A percentile compares a stretch with the other conserved stretches of the same genome.
phyloP scores from a whole-genome alignment of 2,888 invertebrate genomes.

The Trichopoda pennipes region DNA sequence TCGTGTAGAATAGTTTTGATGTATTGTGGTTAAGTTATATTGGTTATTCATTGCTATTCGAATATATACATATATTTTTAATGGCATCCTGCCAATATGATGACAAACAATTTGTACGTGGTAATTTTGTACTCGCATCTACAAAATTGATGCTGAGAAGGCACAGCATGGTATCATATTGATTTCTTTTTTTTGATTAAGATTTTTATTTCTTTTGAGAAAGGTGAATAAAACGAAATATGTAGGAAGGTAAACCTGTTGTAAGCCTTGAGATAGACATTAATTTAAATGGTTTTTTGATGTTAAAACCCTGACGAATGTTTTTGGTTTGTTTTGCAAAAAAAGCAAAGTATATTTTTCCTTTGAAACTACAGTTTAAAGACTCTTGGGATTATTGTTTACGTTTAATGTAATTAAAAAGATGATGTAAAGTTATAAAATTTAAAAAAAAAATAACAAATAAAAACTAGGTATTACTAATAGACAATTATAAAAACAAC shows the following conservation, averaged over 20 bases:
- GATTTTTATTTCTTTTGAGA: background rate
- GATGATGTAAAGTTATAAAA: no score
- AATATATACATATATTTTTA: slow-evolving; percentile 48
- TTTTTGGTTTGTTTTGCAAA: background rate
- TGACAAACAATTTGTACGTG: slow-evolving; percentile 8
- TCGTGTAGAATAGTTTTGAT: no score
- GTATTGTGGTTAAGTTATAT: slow-evolving; percentile 52
- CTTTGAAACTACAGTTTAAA: background rate
- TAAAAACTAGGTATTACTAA: no score
- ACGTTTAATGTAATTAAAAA: slow-evolving; percentile 17
- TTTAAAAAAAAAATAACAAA: no score
- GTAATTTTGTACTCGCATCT: slow-evolving; percentile 9
- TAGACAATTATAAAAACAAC: no score
- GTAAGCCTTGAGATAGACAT: slow-evolving; percentile 4
- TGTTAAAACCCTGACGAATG: background rate
- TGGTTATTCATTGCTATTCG: slow-evolving; percentile 43
- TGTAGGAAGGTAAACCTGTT: slow-evolving; percentile 1
- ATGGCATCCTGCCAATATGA: slow-evolving; percentile 58
- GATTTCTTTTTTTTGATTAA: slow-evolving; percentile 2
- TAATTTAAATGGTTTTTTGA: slow-evolving; percentile 10
- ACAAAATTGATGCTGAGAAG: background rate
- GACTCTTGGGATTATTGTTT: background rate
- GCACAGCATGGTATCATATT: background rate
- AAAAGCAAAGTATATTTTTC: background rate
- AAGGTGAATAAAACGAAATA: background rate